phyloP scores from a whole-genome alignment of 2,113 vertebrate species.

The Halcyon senegalensis region DNA sequence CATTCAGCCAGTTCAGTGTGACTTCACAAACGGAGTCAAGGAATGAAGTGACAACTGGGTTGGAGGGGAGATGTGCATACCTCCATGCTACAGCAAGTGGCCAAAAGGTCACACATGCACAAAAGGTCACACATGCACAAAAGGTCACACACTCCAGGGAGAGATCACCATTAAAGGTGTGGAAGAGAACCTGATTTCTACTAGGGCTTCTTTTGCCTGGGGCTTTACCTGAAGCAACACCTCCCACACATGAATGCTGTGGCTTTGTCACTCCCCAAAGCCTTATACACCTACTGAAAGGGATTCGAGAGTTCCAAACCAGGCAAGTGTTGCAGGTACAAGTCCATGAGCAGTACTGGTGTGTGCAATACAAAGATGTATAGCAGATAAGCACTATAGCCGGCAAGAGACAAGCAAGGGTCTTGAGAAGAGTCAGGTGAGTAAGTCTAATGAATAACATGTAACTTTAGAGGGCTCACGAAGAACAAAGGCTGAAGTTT shows the following conservation, averaged over 20 bases:
- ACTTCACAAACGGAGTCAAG: background rate
- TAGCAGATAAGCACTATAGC: background rate
- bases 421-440: background rate
- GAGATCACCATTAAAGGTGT: background rate
- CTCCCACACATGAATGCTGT: background rate
- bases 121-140: background rate
- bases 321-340: background rate
- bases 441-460: background rate
- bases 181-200: background rate
- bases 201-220: background rate
- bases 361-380: background rate
- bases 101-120: background rate
- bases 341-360: background rate
- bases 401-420: background rate
- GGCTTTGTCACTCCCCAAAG: background rate
- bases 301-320: background rate
- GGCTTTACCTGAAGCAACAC: background rate
- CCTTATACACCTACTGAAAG: background rate
- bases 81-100: background rate
- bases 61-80: background rate
- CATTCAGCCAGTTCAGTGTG: background rate
- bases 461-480: background rate
- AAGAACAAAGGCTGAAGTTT: background rate
- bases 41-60: fast-evolving
- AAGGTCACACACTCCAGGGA: background rate